These are phyloP conservation scores for Decapterus maruadsi DNA, from an alignment of 2,797 vertebrate genomes.

Conservation along the genomic window DNA sequence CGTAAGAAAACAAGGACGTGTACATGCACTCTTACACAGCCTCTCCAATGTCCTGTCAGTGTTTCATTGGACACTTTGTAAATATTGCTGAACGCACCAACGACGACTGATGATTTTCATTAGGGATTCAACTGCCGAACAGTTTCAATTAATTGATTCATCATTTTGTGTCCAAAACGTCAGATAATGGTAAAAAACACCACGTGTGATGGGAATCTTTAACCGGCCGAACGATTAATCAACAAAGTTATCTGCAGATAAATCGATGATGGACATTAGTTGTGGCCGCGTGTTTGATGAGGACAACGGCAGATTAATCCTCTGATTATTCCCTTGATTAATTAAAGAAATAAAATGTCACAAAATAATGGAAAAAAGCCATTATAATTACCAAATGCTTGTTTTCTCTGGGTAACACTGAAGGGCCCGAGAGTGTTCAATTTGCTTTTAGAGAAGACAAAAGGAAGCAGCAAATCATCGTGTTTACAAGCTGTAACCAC, in stretches of 20 bases:
- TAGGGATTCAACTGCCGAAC: background rate
- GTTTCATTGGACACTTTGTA: background rate
- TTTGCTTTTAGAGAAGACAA: background rate
- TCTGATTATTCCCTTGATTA: background rate
- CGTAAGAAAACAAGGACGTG: slow-evolving; percentile 56
- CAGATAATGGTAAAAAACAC: background rate
- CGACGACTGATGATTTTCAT: background rate
- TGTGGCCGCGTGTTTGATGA: background rate
- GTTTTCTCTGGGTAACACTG: background rate
- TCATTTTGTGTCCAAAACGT: background rate
- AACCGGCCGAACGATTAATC: background rate
- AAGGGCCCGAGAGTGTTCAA: background rate
- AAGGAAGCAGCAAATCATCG: background rate
- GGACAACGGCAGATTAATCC: background rate
- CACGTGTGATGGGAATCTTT: background rate
- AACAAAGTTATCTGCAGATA: background rate
- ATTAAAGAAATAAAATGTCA: background rate
- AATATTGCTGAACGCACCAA: background rate
- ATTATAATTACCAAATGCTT: background rate
- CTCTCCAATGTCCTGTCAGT: background rate
- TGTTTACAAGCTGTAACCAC: background rate
- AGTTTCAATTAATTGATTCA: background rate
- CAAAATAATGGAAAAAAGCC: background rate
- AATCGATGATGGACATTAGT: background rate
- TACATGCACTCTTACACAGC: slow-evolving; percentile 4